A percentile compares a stretch with the other conserved stretches of the same genome.
Evolutionary conservation across 2,888 invertebrate species (phyloP).

Genomic region (Drosophila mayaguana): DNA sequence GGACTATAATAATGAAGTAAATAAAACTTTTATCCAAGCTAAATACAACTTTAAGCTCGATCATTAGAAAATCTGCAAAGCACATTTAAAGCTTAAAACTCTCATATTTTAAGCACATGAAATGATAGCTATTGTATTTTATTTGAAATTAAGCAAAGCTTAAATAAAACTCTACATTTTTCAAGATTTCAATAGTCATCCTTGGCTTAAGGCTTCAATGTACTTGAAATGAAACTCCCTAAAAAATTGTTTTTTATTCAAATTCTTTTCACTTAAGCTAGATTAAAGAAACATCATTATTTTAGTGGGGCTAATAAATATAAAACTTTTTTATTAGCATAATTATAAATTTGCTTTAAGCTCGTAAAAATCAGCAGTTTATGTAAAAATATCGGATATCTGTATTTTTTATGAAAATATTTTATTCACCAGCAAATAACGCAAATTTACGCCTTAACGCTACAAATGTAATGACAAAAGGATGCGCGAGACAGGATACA

Average conservation of each 20-base stretch:
- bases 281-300: no score
- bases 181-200: background rate
- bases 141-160: background rate
- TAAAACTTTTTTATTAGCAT: background rate
- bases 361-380: background rate
- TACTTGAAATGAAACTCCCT: no score
- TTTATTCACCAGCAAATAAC: slow-evolving; percentile 10
- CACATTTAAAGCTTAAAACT: background rate
- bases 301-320: background rate
- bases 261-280: no score
- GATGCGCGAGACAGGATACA: slow-evolving; percentile 10
- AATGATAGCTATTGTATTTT: background rate
- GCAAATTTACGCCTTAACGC: slow-evolving; percentile 38
- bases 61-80: background rate
- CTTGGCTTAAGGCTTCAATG: background rate
- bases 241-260: no score
- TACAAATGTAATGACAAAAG: slow-evolving; percentile 56
- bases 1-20: background rate
- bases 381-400: background rate
- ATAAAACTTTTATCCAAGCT: background rate
- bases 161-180: background rate
- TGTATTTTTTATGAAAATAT: slow-evolving; percentile 21
- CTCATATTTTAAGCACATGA: background rate
- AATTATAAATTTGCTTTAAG: background rate
- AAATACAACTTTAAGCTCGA: background rate